Base-by-base conservation (phyloP, 2,113 vertebrate genomes). In the Hylia prasina region DNA sequence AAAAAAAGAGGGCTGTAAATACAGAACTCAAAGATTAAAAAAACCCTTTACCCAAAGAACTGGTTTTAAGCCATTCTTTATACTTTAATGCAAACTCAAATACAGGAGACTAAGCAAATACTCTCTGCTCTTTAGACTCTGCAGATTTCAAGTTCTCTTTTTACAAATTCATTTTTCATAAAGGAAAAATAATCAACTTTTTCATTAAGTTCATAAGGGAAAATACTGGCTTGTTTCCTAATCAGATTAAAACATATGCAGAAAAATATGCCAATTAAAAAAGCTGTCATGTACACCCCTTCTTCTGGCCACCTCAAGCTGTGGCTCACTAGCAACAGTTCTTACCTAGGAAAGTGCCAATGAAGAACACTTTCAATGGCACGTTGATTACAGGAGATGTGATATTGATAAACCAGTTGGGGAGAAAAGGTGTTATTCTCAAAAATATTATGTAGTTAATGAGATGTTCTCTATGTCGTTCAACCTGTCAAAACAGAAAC, bases 331-430 rank as follows among this genome's bases (percentile, higher is more conserved):
- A 93, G 57, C 47, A 37, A 94, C 30, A 94, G 48, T 23, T 73
- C 98, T 99, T 98, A 99, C 99, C 99, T 85, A 99, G 96, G 95
- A 99, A 99, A 70, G 99, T 99, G 70, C 99, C 99, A 61, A 99
- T 94, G 98, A 99, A 99, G 98, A 99, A 99, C 77, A 99, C 98
- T 93, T 99, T 98, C 94, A 99, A 83, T 92, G 99, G 99, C 91
- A 99, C 99, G 4, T 99, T 99, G 97, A 99, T 99, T 95, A 99
- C 98, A 82, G 99, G 99, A 78, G 99, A 99, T 35, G 99, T 99
- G 96, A 99, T 99, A 97, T 99, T 99, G 98, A 99, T 99, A 98
- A 99, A 99, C 99, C 99, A 99, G 96, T 99, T 99, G 33, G 99
- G 99, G 92, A 99, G 99, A 94, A 99, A 99, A 35, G 99, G 99